These are phyloP conservation scores for Cranoglanis bouderius DNA, from an alignment of 2,113 vertebrate genomes.

Conservation along the genomic window DNA sequence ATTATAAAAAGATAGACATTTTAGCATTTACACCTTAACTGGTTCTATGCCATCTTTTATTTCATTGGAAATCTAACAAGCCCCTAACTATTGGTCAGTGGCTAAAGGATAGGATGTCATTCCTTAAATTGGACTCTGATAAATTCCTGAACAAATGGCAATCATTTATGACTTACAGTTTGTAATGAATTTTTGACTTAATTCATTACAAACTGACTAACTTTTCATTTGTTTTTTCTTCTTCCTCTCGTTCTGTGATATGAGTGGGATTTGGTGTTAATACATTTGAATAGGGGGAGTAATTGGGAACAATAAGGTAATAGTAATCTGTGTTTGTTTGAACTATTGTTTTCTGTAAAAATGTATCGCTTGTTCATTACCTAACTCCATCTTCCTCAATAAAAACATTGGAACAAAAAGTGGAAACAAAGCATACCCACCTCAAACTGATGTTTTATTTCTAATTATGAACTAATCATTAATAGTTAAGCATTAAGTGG, in stretches of 20 bases:
- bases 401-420: too few species aligned
- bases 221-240: too few species aligned
- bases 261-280: neutral
- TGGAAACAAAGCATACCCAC: too few species aligned
- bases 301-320: neutral
- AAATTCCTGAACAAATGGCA: neutral
- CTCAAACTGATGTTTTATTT: too few species aligned
- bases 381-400: too few species aligned
- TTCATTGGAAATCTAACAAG: neutral
- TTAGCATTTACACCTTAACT: neutral
- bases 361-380: too few species aligned
- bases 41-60: neutral
- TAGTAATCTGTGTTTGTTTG: neutral
- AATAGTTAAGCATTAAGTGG: too few species aligned
- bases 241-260: neutral
- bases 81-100: neutral
- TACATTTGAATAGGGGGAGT: neutral
- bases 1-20: neutral
- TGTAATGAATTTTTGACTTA: neutral
- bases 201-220: neutral
- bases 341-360: neutral
- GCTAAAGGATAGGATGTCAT: neutral
- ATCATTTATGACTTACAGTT: neutral
- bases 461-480: too few species aligned
- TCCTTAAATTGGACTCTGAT: neutral